These are phyloP conservation scores for Pristionchus exspectatus DNA, from an alignment of 2,888 invertebrate genomes.

Conservation along the genomic window DNA sequence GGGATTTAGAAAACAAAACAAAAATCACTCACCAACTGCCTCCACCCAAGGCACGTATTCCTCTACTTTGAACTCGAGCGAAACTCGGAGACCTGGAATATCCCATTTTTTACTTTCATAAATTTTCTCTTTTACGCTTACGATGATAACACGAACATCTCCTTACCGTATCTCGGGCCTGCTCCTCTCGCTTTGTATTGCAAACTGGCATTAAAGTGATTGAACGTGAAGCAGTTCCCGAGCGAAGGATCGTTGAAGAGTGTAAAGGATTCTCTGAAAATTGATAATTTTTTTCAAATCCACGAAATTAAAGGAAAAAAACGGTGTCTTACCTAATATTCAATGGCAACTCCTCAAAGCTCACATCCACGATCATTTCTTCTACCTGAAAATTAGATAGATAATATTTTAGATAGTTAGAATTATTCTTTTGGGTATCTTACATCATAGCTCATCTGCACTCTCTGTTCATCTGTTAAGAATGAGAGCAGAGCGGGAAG, in stretches of 20 bases:
- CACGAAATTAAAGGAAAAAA: no score
- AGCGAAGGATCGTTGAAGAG: constrained; percentile 54
- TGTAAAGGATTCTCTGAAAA: constrained; percentile 19
- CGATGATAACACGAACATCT: no score
- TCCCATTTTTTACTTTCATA: background rate
- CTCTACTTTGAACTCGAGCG: background rate
- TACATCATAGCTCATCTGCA: constrained; percentile 41
- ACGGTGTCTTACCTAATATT: background rate
- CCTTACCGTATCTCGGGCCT: background rate
- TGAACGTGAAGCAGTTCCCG: constrained; percentile 56
- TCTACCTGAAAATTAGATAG: constrained; percentile 7
- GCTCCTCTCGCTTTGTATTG: background rate
- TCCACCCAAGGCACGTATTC: constrained; percentile 53
- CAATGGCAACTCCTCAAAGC: constrained; percentile 21
- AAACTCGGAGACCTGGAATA: constrained; percentile 36
- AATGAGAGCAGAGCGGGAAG: constrained; percentile 51
- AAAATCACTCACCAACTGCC: background rate
- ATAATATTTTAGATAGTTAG: no score
- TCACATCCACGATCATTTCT: constrained; percentile 35
- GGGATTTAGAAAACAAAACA: background rate
- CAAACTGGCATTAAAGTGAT: constrained; percentile 26
- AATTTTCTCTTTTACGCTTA: no score
- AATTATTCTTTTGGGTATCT: no score
- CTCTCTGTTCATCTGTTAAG: constrained; percentile 34
- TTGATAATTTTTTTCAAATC: background rate